Base-by-base conservation (phyloP, 2,888 invertebrate species). In the Camponotus fellah region DNA sequence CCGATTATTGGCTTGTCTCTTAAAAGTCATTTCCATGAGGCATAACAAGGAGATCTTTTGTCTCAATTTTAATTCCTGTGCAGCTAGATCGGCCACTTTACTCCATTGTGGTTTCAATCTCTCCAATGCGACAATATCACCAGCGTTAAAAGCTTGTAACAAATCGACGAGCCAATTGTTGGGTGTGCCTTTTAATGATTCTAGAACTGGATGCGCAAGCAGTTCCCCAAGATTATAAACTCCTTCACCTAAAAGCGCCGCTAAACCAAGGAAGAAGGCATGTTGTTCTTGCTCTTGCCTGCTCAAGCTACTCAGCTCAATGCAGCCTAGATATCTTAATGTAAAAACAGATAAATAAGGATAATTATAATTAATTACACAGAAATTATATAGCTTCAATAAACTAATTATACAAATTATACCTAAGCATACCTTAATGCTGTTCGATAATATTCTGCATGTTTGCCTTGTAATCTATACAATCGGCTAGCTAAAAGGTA, bases 11-110 rank as follows among this genome's bases (percentile, higher is more conserved):
- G 99, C 98, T 0, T 99, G 97, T 74, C 99, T 97, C 94, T 98
- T 98, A 94, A 99, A 99, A 0, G 99, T 99, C 98, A 99, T 99
- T 97, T 99, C 99, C 99, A 99, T 99, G 0, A 99, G 96, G 94
- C 99, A 99, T 21, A 99, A 96, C 32, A 99, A 96, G 0, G 98
- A 98, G 85, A 99, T 99, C 95, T 99, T 99, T 95, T 98, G 98
- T 32, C 98, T 95, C 88, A 99, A 95, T 92, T 97, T 97, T 0
- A 97, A 95, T 93, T 99, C 98, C 86, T 98, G 97, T 0, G 97
- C 97, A 12, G 96, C 96, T 32, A 99, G 95, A 95, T 99, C 99
- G 0, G 98, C 97, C 89, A 98, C 97, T 85, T 96, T 96, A 4
- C 96, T 95, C 98, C 98, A 98, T 85, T 96, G 96, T 0, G 97